Base-by-base conservation (phyloP, 2,797 vertebrate genomes). In the Peromyscus melanophrys region DNA sequence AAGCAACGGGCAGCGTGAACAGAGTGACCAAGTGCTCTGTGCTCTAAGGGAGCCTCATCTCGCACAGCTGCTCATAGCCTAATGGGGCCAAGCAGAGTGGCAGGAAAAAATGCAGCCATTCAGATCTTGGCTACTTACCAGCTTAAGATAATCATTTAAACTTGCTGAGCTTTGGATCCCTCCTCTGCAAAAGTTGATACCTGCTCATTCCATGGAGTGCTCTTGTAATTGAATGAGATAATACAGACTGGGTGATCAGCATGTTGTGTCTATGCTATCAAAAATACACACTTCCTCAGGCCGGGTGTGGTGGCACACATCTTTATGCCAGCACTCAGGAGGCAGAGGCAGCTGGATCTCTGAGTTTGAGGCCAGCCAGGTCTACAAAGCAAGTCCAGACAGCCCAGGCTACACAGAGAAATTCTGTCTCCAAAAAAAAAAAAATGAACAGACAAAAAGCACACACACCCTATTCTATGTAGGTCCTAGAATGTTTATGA, bases 71-170 rank as follows among this genome's bases (percentile, higher is more conserved):
- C 40, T 87, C 21, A 19, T 1, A 0, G 10, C 82, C 61, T 23
- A 1, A 7, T 6, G 77, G 37, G 37, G 52, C 55, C 92, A 46
- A n/a, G n/a, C 25, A 37, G 29, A 3, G 8, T 25, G 73, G 11
- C 7, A 1, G n/a, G 9, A 23, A 67, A n/a, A 37, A 37, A n/a
- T 1, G 0, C 0, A 9, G 40, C 4, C 3, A 0, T 6, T n/a
- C 40, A 87, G 89, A 71, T 27, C 6, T 75, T 40, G 19, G 46
- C 75, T 73, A 57, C 69, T 34, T 2, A 21, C 16, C 21, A 81
- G 46, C 29, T 69, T 61, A 77, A 27, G 16, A 65, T 52, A 65
- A 31, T 29, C 21, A 49, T 19, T 63, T 55, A 43, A 93, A 91
- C 9, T 12, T 57, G 63, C 71, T 13, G 61, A 40, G 29, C 25